phyloP scores from a whole-genome alignment of 2,113 vertebrate species.

The Myotis brandtii region DNA sequence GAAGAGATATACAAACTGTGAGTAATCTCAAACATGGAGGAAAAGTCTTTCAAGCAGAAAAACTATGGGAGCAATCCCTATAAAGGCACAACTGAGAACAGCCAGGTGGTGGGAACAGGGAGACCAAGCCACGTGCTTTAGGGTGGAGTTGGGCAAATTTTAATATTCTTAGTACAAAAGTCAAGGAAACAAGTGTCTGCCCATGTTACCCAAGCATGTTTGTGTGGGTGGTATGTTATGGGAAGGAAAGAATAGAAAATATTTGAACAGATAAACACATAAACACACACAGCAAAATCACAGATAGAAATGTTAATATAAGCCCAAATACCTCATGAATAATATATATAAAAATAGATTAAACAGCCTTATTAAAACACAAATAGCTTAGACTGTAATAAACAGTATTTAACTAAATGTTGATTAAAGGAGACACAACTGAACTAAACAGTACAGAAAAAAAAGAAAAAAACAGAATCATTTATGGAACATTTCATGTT shows the following conservation, averaged over 20 bases:
- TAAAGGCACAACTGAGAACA: neutral
- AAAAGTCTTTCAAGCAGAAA: neutral
- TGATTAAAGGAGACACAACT: neutral
- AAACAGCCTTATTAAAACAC: neutral
- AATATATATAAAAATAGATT: neutral
- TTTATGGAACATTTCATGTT: too few relatives aligned
- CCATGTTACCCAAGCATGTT: too few relatives aligned
- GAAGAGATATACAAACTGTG: too few relatives aligned
- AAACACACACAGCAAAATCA: neutral
- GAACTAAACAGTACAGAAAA: neutral
- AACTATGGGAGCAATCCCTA: neutral
- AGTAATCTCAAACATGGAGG: neutral
- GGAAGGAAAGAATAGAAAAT: neutral
- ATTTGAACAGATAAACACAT: neutral
- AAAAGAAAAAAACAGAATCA: neutral
- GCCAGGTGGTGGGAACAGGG: too few relatives aligned
- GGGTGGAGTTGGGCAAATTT: fast-evolving
- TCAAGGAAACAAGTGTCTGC: neutral
- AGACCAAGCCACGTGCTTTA: neutral
- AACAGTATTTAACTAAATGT: neutral
- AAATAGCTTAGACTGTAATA: neutral
- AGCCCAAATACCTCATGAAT: neutral
- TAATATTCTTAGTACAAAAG: neutral
- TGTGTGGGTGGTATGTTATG: fast-evolving
- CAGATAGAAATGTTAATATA: neutral